These are phyloP conservation scores for Latrodectus geometricus DNA, from an alignment of 1,140 invertebrate species.

Conservation along the genomic window DNA sequence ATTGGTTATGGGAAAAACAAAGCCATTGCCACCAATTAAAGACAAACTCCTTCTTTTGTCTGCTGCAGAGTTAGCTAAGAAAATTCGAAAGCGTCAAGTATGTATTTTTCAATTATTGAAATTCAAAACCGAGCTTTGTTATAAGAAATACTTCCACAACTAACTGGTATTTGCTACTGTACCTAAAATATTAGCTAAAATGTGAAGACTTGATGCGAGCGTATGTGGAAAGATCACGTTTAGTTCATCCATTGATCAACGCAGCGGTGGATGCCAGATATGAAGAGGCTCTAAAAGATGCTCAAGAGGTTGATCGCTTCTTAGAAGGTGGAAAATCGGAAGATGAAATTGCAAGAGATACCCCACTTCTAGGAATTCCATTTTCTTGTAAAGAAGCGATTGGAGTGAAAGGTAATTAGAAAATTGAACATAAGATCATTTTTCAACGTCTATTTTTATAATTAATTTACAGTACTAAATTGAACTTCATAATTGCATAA, in stretches of 20 bases:
- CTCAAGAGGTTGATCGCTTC: constrained; percentile 65
- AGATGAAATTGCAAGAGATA: constrained; percentile 57
- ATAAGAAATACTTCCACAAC: too few species aligned
- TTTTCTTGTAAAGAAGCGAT: constrained; percentile 65
- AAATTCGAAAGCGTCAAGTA: constrained; percentile 70
- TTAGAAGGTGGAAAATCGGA: constrained; percentile 62
- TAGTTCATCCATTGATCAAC: constrained; percentile 67
- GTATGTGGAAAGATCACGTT: constrained; percentile 65
- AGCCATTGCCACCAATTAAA: constrained; percentile 15
- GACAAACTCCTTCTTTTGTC: constrained; percentile 49
- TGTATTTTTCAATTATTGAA: not conserved
- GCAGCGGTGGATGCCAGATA: constrained; percentile 65
- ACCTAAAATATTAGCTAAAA: constrained; percentile 49
- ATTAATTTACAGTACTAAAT: too few species aligned
- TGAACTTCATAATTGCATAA: too few species aligned
- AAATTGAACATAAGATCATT: too few species aligned
- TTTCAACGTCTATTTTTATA: too few species aligned
- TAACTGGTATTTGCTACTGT: too few species aligned
- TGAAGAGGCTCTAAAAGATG: constrained; percentile 65
- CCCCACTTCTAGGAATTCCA: constrained; percentile 64
- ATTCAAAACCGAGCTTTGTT: not conserved
- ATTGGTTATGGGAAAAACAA: constrained; percentile 6
- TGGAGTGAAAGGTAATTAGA: constrained; percentile 23
- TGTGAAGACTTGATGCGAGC: constrained; percentile 65
- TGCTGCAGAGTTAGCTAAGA: constrained; percentile 44